Conservation (phyloP, 2,113 vertebrate genomes). For the Oncorhynchus gorbuscha region DNA sequence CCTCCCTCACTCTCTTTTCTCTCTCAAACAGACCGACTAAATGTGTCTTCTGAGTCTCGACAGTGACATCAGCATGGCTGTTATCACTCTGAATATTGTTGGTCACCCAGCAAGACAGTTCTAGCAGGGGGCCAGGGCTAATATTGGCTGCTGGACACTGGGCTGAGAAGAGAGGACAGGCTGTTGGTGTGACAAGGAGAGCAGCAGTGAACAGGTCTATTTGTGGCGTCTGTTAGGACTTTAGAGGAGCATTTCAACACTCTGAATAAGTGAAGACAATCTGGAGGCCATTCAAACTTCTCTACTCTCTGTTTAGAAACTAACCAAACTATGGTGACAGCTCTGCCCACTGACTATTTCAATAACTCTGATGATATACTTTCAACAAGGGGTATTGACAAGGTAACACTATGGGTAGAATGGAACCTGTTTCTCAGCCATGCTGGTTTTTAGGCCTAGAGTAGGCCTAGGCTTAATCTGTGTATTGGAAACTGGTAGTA, state of each 20-base stretch:
- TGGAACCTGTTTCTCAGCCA: too few species aligned
- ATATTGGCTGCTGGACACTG: not conserved
- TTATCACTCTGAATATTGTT: slow-evolving; percentile 15
- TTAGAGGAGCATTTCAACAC: slow-evolving; percentile 17
- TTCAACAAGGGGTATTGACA: too few species aligned
- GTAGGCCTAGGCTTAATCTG: too few species aligned
- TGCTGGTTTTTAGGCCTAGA: too few species aligned
- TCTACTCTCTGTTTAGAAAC: slow-evolving; percentile 10
- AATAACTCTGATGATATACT: not conserved
- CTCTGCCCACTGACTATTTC: not conserved
- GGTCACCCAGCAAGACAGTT: not conserved
- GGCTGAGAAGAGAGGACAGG: slow-evolving; percentile 7
- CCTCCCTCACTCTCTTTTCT: not conserved
- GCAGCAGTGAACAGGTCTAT: slow-evolving; percentile 32
- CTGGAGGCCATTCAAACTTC: not conserved
- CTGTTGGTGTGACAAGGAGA: slow-evolving; percentile 12
- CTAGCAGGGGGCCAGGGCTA: not conserved
- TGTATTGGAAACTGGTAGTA: too few species aligned
- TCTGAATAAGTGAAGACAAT: not conserved
- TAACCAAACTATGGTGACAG: not conserved
- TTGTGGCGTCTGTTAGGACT: slow-evolving; percentile 9
- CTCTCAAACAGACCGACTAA: not conserved
- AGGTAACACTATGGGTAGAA: too few species aligned
- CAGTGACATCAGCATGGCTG: slow-evolving; percentile 5
- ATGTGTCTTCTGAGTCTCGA: not conserved